phyloP scores from a whole-genome alignment of 2,113 vertebrate genomes.

The Leucopsar rothschildi region DNA sequence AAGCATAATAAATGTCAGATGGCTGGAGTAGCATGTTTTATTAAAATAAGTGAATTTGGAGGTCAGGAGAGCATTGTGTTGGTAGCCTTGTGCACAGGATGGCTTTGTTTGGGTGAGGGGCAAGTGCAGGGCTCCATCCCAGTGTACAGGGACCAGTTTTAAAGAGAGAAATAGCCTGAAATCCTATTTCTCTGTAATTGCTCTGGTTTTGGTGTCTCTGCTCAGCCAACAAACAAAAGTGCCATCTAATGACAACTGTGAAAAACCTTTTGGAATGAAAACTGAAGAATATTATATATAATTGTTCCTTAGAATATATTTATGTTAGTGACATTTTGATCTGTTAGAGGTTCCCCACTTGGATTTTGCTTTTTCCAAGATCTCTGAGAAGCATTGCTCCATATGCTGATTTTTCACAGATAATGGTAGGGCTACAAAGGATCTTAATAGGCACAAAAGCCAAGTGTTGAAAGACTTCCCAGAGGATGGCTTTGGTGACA shows the following conservation, averaged over 20 bases:
- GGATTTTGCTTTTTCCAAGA: not conserved
- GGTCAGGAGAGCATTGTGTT: not conserved
- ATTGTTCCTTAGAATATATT: not conserved
- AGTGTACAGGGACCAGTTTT: not conserved
- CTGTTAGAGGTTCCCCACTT: not conserved
- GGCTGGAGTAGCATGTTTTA: constrained; percentile 20
- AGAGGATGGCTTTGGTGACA: not conserved
- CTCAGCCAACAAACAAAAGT: not conserved
- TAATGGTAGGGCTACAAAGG: not conserved
- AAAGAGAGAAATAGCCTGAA: not conserved
- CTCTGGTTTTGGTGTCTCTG: not conserved
- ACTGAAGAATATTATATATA: not conserved
- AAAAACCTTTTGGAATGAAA: not conserved
- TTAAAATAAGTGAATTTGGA: constrained; percentile 26
- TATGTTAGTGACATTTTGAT: not conserved
- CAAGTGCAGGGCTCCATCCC: not conserved
- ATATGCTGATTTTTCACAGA: not conserved
- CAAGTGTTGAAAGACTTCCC: not conserved
- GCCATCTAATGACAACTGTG: not conserved
- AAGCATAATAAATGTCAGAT: constrained; percentile 58
- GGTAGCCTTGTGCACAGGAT: not conserved
- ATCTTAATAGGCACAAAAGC: not conserved
- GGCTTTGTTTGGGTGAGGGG: not conserved
- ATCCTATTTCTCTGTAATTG: accelerated
- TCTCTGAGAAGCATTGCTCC: not conserved